A percentile compares a stretch with the other conserved stretches of the same genome.
Evolutionary conservation across 2,113 vertebrate genomes (phyloP).

Genomic region (Progne subis): DNA sequence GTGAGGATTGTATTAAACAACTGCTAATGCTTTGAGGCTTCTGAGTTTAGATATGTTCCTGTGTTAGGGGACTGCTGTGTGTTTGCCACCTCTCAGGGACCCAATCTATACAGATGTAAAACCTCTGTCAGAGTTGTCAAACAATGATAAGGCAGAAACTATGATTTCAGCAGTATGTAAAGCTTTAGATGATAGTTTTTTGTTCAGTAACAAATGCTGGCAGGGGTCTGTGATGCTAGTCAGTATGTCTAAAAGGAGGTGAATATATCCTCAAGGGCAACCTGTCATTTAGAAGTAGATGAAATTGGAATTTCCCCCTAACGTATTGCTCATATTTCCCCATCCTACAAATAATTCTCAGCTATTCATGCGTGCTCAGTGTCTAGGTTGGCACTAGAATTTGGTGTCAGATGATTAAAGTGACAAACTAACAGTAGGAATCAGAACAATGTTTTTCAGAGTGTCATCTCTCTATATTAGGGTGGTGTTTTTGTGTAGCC

Average conservation of each 20-base stretch:
- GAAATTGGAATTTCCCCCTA: background rate
- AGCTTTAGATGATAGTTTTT: background rate
- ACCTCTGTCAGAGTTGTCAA: background rate
- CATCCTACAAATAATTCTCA: background rate
- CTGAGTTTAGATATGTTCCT: background rate
- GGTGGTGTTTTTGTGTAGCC: background rate
- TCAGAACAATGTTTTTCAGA: background rate
- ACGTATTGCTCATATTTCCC: background rate
- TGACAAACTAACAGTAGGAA: background rate
- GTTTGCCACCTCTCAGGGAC: background rate
- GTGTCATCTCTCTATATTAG: background rate
- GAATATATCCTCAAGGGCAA: background rate
- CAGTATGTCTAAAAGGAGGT: background rate
- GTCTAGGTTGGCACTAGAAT: background rate
- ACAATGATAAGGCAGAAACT: background rate
- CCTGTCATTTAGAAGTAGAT: background rate
- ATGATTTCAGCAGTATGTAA: background rate
- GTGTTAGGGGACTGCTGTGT: no score
- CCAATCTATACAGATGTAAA: background rate
- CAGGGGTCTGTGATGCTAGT: background rate
- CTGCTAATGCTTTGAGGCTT: background rate
- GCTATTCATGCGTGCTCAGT: background rate
- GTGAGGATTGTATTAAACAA: background rate
- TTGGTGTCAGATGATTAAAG: background rate
- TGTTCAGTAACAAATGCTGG: background rate